Evolutionary conservation across 2,888 invertebrate genomes (phyloP), one percentile per base, ranked within the genome.

Genomic region (Netelia inedita): DNA sequence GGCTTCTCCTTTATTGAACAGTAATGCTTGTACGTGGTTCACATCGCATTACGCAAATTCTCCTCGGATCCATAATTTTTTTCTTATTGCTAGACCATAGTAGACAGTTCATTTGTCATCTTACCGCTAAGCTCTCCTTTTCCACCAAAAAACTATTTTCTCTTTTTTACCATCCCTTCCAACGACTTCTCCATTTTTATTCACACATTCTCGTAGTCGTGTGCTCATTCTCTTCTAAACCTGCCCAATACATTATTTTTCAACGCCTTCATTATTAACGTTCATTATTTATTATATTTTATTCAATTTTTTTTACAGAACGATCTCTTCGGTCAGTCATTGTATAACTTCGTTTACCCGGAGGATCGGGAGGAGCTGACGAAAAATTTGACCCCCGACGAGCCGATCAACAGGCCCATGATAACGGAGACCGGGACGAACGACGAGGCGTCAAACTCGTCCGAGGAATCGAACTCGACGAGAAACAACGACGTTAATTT

Each of bases 331-430:
- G 97, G 97, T 16, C 96, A 97, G 94, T 97, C 96, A 89, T 93
- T 98, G 93, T 96, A 96, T 94, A 96, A 97, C 91, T 97, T 98
- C 93, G 95, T 97, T 59, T 97, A 97, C 94, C 95, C 96, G n/a
- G 95, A 96, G 91, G 96, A 99, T 94, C 97, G 97, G 89, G 96
- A 96, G 65, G 95, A 96, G 89, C 94, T 98, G 74, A 95, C 95
- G 71, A 95, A 95, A 71, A 96, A 96, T 88, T 94, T 98, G 46
- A 93, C 89, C 28, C 93, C 94, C 0, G 94, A 94, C 63, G 83
- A 95, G 87, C 88, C 84, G 11, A 14, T 74, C n/a, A 81, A 61
- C 69, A 71, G 21, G 21, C 59, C 79, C 14, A 84, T 81, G 55
- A 76, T 87, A 41, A 72, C 85, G 5, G 87, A 89, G n/a, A 41